phyloP scores from a whole-genome alignment of 1,140 invertebrate genomes.

The Bombus polaris region DNA sequence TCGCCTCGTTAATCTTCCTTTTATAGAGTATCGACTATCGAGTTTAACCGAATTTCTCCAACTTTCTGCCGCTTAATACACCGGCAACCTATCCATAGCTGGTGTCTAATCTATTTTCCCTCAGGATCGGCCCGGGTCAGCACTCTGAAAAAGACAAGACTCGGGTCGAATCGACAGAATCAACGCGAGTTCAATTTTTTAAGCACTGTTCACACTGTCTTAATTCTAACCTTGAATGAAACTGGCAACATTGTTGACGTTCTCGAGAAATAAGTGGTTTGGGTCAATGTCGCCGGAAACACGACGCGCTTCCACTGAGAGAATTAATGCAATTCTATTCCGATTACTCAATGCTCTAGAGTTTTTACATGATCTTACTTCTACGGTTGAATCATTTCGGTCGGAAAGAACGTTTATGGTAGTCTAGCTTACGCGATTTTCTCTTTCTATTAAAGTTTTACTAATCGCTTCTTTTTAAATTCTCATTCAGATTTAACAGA shows the following conservation, averaged over 20 bases:
- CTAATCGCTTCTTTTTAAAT: too few relatives aligned
- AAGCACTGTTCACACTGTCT: too few relatives aligned
- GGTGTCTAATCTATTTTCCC: constrained; percentile 49
- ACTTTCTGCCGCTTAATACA: constrained; percentile 50
- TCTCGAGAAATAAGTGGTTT: too few relatives aligned
- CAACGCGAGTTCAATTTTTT: too few relatives aligned
- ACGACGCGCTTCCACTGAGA: background rate
- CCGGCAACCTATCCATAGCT: background rate
- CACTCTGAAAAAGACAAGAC: too few relatives aligned
- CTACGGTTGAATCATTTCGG: background rate
- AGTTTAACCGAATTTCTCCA: constrained; percentile 57
- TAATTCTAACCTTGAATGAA: too few relatives aligned
- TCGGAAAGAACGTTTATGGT: background rate
- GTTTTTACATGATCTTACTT: background rate
- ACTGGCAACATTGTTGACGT: too few relatives aligned
- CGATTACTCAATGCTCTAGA: background rate
- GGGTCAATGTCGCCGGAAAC: background rate
- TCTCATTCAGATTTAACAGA: too few relatives aligned
- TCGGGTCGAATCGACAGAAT: too few relatives aligned
- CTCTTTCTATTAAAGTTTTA: too few relatives aligned
- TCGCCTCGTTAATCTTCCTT: constrained; percentile 47
- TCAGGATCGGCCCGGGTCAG: background rate
- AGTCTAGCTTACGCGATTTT: too few relatives aligned
- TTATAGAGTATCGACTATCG: constrained; percentile 53
- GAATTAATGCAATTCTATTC: constrained; percentile 40